phyloP scores from a whole-genome alignment of 2,888 invertebrate genomes.

The Agriopis marginaria region DNA sequence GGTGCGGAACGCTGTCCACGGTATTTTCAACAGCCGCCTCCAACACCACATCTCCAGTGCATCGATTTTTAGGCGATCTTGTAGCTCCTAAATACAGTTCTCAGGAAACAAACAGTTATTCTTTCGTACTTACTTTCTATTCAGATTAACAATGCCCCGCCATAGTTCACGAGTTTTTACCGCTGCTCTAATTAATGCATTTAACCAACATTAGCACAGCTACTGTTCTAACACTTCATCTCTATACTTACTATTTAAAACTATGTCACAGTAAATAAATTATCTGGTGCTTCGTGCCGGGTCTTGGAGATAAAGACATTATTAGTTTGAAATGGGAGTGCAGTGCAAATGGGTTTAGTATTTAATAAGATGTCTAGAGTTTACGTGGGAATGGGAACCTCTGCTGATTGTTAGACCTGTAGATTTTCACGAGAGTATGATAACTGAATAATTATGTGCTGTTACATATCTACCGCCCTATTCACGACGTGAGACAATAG shows the following conservation, averaged over 20 bases:
- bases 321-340: constrained; percentile 4
- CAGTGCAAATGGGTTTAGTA: neutral
- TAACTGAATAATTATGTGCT: constrained; percentile 39
- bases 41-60: too few species aligned
- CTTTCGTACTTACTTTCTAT: constrained; percentile 13
- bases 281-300: neutral
- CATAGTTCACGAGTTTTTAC: constrained; percentile 63
- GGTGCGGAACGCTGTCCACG: too few species aligned
- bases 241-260: neutral
- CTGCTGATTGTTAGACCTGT: constrained; percentile 35
- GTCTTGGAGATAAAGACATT: neutral
- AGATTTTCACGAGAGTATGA: constrained; percentile 36
- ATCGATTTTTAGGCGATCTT: too few species aligned
- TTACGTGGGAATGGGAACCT: constrained; percentile 61
- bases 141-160: constrained; percentile 34
- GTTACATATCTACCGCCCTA: constrained; percentile 12
- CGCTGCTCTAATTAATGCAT: constrained; percentile 60
- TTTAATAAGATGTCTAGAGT: constrained; percentile 19
- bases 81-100: neutral
- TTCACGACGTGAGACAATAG: neutral
- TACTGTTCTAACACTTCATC: constrained; percentile 41
- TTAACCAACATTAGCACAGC: constrained; percentile 48
- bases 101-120: neutral
- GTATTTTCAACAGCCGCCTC: too few species aligned
- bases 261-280: constrained; percentile 11